These are phyloP conservation scores for Drosophila helvetica DNA, from an alignment of 2,888 invertebrate species.

Conservation along the genomic window DNA sequence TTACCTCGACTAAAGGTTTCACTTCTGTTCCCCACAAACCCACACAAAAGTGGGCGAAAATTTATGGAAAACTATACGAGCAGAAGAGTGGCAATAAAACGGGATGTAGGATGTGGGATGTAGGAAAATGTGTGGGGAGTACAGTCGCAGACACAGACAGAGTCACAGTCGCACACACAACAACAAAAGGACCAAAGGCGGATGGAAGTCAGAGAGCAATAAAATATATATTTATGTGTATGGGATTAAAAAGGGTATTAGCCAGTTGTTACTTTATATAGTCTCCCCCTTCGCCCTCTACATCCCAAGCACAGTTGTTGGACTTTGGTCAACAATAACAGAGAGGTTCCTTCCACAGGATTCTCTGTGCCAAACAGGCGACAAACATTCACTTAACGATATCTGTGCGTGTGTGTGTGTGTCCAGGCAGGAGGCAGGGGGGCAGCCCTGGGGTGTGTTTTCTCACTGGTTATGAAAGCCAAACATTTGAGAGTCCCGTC, in stretches of 20 bases:
- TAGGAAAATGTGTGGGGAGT: background rate
- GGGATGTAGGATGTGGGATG: background rate
- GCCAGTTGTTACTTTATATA: slow-evolving; percentile 41
- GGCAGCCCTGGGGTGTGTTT: slow-evolving; percentile 14
- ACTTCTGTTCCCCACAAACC: background rate
- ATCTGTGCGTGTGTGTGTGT: slow-evolving; percentile 6
- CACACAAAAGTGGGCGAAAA: slow-evolving; percentile 8
- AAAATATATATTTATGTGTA: slow-evolving; percentile 64
- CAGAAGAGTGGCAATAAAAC: background rate
- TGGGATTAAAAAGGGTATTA: slow-evolving; percentile 67
- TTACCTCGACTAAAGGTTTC: background rate
- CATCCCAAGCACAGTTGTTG: slow-evolving; percentile 27
- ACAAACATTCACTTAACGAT: slow-evolving; percentile 48
- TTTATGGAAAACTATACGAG: slow-evolving; percentile 12
- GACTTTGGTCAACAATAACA: slow-evolving; percentile 45
- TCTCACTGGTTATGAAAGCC: slow-evolving; percentile 27
- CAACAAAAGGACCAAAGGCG: background rate
- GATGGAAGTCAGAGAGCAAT: slow-evolving; percentile 31
- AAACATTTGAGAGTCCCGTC: slow-evolving; percentile 22
- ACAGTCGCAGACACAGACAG: background rate
- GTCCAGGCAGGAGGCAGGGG: background rate
- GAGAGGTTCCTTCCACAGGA: slow-evolving; percentile 16
- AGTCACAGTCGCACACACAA: slow-evolving; percentile 15
- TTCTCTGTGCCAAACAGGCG: slow-evolving; percentile 33
- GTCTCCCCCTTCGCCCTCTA: background rate